These are phyloP conservation scores for Drosophila bifasciata DNA, from an alignment of 1,140 invertebrate genomes.

Conservation along the genomic window DNA sequence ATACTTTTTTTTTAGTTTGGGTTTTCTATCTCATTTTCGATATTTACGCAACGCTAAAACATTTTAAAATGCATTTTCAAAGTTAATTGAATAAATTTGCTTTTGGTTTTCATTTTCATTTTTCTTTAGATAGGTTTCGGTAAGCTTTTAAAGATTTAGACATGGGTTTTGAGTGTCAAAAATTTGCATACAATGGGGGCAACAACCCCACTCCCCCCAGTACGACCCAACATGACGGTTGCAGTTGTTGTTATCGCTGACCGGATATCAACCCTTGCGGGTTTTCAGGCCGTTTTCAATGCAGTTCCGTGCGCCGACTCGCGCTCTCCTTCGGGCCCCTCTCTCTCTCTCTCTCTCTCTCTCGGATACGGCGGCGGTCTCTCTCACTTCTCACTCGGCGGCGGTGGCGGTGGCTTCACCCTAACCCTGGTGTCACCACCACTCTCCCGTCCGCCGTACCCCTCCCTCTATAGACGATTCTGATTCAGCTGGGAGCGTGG, in stretches of 20 bases:
- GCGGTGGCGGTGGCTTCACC: conserved; percentile 25
- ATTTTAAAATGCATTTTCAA: conserved; percentile 82
- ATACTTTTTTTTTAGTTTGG: conserved; percentile 50
- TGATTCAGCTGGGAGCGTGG: conserved; percentile 81
- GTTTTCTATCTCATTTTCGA: conserved; percentile 40
- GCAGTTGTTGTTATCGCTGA: conserved; percentile 30
- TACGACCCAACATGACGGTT: not conserved
- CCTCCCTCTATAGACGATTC: conserved; percentile 75
- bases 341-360: conserved; percentile 7
- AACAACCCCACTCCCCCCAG: conserved; percentile 21
- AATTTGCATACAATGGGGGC: conserved; percentile 67
- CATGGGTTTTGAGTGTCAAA: conserved; percentile 67
- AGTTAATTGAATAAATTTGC: conserved; percentile 68
- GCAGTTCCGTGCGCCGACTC: conserved; percentile 30
- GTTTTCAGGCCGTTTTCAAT: conserved; percentile 14
- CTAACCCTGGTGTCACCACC: conserved; percentile 41
- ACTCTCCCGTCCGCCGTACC: conserved; percentile 39
- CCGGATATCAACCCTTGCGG: conserved; percentile 62
- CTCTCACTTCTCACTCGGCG: conserved; percentile 11
- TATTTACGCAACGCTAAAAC: conserved; percentile 73
- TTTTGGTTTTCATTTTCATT: conserved; percentile 33
- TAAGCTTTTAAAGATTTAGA: conserved; percentile 76
- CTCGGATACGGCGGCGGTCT: conserved; percentile 18
- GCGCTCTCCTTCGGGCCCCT: conserved; percentile 13
- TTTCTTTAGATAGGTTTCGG: conserved; percentile 40